Base-by-base conservation (phyloP, 2,888 invertebrate species). In the Spilosoma lubricipeda region DNA sequence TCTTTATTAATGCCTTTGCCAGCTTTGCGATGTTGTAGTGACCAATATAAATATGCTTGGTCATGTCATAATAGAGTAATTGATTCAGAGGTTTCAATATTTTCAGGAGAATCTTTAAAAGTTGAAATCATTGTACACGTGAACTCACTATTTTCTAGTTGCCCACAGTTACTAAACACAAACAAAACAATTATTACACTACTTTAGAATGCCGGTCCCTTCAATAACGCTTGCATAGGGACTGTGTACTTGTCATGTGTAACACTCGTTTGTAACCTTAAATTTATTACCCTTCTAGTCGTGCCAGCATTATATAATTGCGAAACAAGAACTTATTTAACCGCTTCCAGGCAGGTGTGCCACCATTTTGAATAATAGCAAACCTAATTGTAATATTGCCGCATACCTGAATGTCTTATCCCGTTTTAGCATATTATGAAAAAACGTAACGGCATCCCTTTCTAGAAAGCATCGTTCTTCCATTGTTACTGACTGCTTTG, bases 301-400 rank as follows among this genome's bases (percentile, higher is more conserved):
- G 18, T 48, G 45, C 48, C 36, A 39, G n/a, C 36, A 56, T 56
- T 69, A 69, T 69, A 69, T 69, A n/a, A 69, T 23, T 67, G 30
- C 59, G 67, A 70, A 67, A 23, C 18, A 27, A 66, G 70, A 80
- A 72, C 67, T 39, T 65, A 77, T 65, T 77, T 79, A 80, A 79
- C 83, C 77, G 85, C 81, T 82, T 76, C 33, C 39, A 71, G 72
- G 85, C 85, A 83, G 83, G 85, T 83, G 83, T 81, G 78, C 39
- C 72, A 39, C 67, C 69, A 30, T 33, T n/a, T 67, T 71, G 71
- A 80, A 77, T 82, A 80, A 82, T 84, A 73, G 42, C 36, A 73
- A 77, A 78, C 77, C 76, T 75, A 72, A 73, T 67, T 33, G 76
- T 74, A 74, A 73, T 71, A n/a, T 77, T 83, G 81, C 78, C 81